phyloP scores from a whole-genome alignment of 1,140 invertebrate species.

The Zaprionus lachaisei region DNA sequence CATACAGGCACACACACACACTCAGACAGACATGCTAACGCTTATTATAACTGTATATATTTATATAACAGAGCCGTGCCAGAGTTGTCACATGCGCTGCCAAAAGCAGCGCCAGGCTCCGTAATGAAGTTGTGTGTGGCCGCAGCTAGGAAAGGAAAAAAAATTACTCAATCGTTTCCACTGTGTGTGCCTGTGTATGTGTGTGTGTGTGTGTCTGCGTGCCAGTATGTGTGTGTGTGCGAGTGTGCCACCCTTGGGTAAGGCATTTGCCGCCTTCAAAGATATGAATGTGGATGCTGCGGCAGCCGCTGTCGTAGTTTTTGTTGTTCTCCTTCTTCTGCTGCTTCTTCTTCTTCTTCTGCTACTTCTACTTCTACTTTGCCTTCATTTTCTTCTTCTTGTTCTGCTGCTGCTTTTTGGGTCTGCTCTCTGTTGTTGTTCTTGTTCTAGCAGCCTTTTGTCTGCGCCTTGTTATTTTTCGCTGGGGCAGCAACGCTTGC shows the following conservation, averaged over 20 bases:
- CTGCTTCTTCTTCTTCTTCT: neutral
- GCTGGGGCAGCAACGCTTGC: neutral
- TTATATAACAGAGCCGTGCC: conserved; percentile 66
- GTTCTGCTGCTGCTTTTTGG: neutral
- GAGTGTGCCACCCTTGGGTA: conserved; percentile 63
- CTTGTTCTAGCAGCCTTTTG: conserved; percentile 65
- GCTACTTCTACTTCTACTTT: neutral
- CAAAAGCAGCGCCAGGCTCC: conserved; percentile 19
- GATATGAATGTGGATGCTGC: conserved; percentile 37
- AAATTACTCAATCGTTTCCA: conserved; percentile 72
- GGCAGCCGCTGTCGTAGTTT: conserved; percentile 4
- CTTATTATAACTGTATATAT: conserved; percentile 38
- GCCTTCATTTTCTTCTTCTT: neutral
- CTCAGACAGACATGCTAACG: neutral
- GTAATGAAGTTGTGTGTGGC: conserved; percentile 75
- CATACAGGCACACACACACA: neutral
- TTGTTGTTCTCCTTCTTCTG: conserved; percentile 21
- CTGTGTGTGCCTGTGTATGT: conserved; percentile 27
- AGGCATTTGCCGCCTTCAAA: conserved; percentile 58
- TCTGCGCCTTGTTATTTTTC: conserved; percentile 76
- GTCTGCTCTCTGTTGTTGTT: conserved; percentile 9
- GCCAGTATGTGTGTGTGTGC: conserved; percentile 14
- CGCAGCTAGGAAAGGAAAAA: conserved; percentile 36
- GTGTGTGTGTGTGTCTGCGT: conserved; percentile 18
- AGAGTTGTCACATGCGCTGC: conserved; percentile 44